Percentiles rank a stretch among this genome's conserved stretches.
These are phyloP conservation scores for Hyalella azteca DNA, from an alignment of 2,888 invertebrate species.

Conservation along the genomic window DNA sequence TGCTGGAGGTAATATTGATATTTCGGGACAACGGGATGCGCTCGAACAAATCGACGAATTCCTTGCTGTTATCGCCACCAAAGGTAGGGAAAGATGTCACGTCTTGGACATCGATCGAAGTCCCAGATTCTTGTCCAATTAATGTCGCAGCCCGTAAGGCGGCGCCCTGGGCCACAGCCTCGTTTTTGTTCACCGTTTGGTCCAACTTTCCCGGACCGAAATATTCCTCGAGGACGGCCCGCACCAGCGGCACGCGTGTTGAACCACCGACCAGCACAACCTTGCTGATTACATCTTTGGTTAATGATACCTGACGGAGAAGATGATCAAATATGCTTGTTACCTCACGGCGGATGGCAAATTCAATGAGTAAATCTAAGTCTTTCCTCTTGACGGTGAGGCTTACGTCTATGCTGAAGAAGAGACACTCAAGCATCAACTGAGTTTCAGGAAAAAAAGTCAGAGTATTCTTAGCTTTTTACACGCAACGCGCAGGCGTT, in stretches of 20 bases:
- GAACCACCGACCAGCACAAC: not conserved
- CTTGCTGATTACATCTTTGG: not conserved
- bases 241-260: not conserved
- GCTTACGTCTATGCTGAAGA: not conserved
- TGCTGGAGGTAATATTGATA: no score
- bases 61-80: no score
- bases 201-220: slow-evolving; percentile 73
- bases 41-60: no score
- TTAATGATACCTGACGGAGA: not conserved
- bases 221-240: slow-evolving; percentile 60
- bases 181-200: slow-evolving; percentile 82
- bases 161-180: slow-evolving; percentile 80
- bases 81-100: not conserved
- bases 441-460: not conserved
- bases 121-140: not conserved
- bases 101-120: not conserved
- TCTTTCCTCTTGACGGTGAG: not conserved
- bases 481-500: not conserved
- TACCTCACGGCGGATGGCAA: not conserved
- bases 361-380: not conserved
- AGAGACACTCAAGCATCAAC: not conserved
- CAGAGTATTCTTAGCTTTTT: not conserved
- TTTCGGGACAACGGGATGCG: no score
- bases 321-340: not conserved
- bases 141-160: slow-evolving; percentile 70